Evolutionary conservation across 2,113 vertebrate species (phyloP), one percentile per base, ranked within the genome.

Genomic region (Thryonomys swinderianus): DNA sequence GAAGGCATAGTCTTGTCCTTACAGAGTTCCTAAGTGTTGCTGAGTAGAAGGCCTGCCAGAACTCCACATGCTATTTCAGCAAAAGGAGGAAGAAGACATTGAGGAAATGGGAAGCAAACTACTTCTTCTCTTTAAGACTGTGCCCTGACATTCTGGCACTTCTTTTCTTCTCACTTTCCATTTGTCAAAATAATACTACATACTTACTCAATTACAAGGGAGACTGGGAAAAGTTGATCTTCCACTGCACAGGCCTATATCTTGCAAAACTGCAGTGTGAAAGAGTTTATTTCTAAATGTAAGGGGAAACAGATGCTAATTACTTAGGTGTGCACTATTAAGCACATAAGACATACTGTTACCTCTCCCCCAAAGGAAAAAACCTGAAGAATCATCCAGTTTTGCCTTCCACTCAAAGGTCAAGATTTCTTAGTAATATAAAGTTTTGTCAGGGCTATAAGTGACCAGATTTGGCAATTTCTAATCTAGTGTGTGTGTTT

Each of bases 131-230:
- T 57, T 73, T 57, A 90, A 81, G 25, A n/a, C 48, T 14, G 20
- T 55, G 17, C 14, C 83, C 62, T 51, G 25, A 3, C 12, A 32
- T 42, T 69, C 51, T 32, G 27, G 42, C 51, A 8, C 4, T 80
- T 86, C 61, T 87, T 94, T 90, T 81, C 74, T 74, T 20, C 1
- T 27, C 55, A 34, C 12, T 69, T 85, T 25, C 1, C 51, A 34
- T 80, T 89, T 67, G n/a, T 51, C 45, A 69, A 89, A 81, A 89
- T 85, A 51, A 57, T 93, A 40, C n/a, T 61, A 83, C n/a, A 4
- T 18, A 9, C 7, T 42, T 73, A n/a, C 30, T 57, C 48, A 84
- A 32, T 74, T 80, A 48, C 18, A 42, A 84, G 37, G 8, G 45
- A 92, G 45, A 32, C n/a, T 80, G 25, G 18, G 57, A 78, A 71